Evolutionary conservation across 2,797 vertebrate species (phyloP).

Genomic region (Aphelocoma californica): DNA sequence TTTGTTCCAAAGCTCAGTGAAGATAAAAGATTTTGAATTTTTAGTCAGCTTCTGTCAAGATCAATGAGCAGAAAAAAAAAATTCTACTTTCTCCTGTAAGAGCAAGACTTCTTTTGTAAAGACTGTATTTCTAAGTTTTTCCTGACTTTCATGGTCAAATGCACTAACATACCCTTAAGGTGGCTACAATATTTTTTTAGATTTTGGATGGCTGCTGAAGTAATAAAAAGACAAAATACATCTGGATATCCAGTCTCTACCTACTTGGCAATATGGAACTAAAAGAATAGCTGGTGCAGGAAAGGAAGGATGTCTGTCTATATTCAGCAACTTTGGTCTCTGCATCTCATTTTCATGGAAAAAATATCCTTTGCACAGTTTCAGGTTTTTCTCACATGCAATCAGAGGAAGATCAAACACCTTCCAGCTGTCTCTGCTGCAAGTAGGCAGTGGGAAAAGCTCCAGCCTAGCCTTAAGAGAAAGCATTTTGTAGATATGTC

Average conservation of each 20-base stretch:
- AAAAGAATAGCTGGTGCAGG: not conserved
- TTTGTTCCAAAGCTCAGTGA: not conserved
- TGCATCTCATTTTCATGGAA: not conserved
- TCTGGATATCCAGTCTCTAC: not conserved
- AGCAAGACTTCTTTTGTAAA: not conserved
- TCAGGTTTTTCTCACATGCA: not conserved
- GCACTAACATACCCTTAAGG: not conserved
- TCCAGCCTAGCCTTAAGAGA: not conserved
- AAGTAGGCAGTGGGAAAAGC: not conserved
- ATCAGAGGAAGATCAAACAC: not conserved
- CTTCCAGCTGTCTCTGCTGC: not conserved
- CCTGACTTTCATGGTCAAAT: not conserved
- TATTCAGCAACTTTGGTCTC: not conserved
- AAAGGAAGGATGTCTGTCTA: not conserved
- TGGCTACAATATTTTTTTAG: not conserved
- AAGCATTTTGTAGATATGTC: not conserved
- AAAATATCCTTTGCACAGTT: not conserved
- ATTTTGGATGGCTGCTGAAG: not conserved
- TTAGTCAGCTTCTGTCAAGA: not conserved
- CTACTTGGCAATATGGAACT: not conserved
- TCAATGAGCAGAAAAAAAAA: not conserved
- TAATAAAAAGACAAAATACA: not conserved
- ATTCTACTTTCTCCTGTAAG: not conserved
- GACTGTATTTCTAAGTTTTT: not conserved
- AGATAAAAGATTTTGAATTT: not conserved